Conservation (phyloP, 92 coral and sea anemone genomes). For the Zoanthus sociatus region DNA sequence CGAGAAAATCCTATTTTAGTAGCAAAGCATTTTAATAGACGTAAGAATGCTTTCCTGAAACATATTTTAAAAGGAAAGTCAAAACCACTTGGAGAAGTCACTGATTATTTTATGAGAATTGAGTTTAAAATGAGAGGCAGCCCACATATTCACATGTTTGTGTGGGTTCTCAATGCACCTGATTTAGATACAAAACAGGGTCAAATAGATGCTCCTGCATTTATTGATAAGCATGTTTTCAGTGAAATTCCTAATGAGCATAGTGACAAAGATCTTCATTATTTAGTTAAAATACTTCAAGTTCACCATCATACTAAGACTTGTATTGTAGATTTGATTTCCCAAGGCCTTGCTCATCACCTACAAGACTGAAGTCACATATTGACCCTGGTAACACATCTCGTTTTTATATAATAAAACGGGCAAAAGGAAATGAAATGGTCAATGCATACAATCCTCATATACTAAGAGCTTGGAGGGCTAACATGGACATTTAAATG, state of each 20-base stretch:
- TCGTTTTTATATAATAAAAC: conserved; percentile 32
- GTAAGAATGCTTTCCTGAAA: conserved; percentile 53
- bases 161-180: conserved; percentile 61
- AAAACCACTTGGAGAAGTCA: conserved; percentile 34
- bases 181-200: conserved; percentile 46
- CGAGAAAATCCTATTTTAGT: conserved; percentile 57
- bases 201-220: conserved; percentile 44
- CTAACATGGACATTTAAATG: conserved; percentile 51
- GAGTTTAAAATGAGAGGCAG: conserved; percentile 64
- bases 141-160: conserved; percentile 67
- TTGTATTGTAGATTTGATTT: conserved; percentile 61
- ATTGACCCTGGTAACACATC: conserved; percentile 54
- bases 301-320: too few relatives aligned
- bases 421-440: conserved; percentile 40
- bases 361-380: conserved; percentile 36
- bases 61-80: conserved; percentile 56
- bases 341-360: conserved; percentile 50
- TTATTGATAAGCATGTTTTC: conserved; percentile 53
- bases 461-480: conserved; percentile 11
- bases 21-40: conserved; percentile 58
- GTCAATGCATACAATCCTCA: conserved; percentile 29
- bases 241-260: conserved; percentile 50
- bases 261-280: conserved; percentile 19
- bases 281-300: not conserved
- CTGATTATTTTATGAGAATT: too few relatives aligned